Percentiles rank a stretch among this genome's conserved stretches.
These are phyloP conservation scores for Elaeidobius kamerunicus DNA, from an alignment of 2,888 invertebrate genomes.

Conservation along the genomic window DNA sequence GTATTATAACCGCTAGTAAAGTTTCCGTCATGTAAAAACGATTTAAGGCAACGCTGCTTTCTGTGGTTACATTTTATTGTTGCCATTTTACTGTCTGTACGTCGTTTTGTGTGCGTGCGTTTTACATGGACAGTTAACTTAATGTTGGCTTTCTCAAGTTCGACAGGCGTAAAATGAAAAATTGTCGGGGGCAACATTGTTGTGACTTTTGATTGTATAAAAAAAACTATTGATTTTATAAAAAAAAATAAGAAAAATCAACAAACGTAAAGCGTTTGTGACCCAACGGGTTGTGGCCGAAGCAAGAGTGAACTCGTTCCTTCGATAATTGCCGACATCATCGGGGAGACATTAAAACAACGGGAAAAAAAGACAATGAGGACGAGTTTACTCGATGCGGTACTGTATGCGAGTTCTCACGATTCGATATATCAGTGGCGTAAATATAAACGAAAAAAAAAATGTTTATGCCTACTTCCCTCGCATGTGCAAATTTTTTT, in stretches of 20 bases:
- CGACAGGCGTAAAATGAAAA: not conserved
- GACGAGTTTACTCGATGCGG: slow-evolving; percentile 9
- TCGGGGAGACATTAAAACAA: slow-evolving; percentile 16
- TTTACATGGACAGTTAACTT: not conserved
- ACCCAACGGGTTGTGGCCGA: not conserved
- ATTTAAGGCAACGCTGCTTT: slow-evolving; percentile 7
- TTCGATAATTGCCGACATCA: slow-evolving; percentile 14
- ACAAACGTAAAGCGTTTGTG: too few species aligned
- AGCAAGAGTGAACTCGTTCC: slow-evolving; percentile 8
- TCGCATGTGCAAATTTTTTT: too few species aligned
- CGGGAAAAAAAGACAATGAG: slow-evolving; percentile 16
- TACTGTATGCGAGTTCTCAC: slow-evolving; percentile 14
- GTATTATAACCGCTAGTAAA: slow-evolving; percentile 20
- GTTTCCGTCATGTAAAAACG: slow-evolving; percentile 11
- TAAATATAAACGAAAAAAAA: not conserved
- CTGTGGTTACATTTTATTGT: slow-evolving; percentile 18
- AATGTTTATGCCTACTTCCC: too few species aligned
- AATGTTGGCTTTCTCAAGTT: not conserved
- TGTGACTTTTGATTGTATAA: too few species aligned
- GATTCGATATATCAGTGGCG: slow-evolving; percentile 7
- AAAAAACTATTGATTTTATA: too few species aligned
- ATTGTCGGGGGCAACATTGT: too few species aligned
- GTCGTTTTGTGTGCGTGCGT: not conserved
- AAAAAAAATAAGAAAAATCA: too few species aligned
- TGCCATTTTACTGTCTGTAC: slow-evolving; percentile 3